Conservation (phyloP, 2,113 vertebrate species). For the Pterocles burchelli region DNA sequence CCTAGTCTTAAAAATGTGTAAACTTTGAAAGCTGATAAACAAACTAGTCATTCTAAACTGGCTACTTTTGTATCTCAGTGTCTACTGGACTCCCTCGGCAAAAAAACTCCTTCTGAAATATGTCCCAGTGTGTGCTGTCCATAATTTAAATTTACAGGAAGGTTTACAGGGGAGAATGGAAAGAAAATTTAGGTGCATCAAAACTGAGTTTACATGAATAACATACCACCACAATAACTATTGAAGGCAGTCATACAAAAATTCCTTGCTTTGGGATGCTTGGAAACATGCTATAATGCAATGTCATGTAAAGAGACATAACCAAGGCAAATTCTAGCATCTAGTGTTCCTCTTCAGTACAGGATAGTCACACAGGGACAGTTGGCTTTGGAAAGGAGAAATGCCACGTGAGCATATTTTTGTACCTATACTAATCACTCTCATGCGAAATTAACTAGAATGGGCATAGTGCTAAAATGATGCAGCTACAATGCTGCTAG, state of each 20-base stretch:
- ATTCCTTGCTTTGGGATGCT: not conserved
- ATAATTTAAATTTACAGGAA: not conserved
- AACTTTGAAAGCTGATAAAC: not conserved
- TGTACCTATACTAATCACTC: not conserved
- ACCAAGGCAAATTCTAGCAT: not conserved
- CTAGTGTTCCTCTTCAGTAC: not conserved
- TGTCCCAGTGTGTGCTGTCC: not conserved
- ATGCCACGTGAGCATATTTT: not conserved
- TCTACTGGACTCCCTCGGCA: not conserved
- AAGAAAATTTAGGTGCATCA: not conserved
- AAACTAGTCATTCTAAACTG: not conserved
- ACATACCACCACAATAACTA: not conserved
- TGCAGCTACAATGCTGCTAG: not conserved
- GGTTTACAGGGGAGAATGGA: not conserved
- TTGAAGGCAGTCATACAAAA: not conserved
- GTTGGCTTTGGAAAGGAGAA: not conserved
- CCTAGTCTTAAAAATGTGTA: not conserved
- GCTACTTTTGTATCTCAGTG: not conserved
- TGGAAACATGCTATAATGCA: not conserved
- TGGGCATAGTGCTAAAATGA: not conserved
- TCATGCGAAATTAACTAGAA: not conserved
- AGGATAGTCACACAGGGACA: not conserved
- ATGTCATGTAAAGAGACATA: not conserved
- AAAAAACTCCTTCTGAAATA: not conserved
- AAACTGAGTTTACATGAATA: not conserved